Evolutionary conservation across 2,888 invertebrate genomes (phyloP), one percentile per base, ranked within the genome.

Genomic region (Nephrotoma flavescens): DNA sequence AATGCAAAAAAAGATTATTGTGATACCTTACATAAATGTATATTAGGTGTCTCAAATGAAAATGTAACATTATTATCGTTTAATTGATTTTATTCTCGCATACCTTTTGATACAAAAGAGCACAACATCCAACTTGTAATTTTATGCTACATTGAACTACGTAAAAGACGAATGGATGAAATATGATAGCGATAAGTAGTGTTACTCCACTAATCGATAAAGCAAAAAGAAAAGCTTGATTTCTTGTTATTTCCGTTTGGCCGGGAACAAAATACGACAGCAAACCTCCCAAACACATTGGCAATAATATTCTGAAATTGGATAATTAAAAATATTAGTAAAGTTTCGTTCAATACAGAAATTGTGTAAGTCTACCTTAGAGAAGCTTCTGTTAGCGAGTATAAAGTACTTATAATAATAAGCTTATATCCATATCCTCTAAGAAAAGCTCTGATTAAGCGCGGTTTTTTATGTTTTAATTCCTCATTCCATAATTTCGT

Each of bases 111-210:
- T 86, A 86, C 19, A 86, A 31, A 6, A 86, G 83, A 57, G 86
- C 41, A 52, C 42, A 86, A 86, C 95, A 93, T 0, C 95, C 95
- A 0, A 96, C 92, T 0, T 96, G 92, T 88, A 95, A 92, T 90
- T 94, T 93, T 92, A 95, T 94, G 71, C 95, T 95, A 88, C 95
- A 92, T 90, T 95, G 94, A 88, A 95, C 92, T 41, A 95, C 93
- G 19, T 92, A 94, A 91, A 95, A 94, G 92, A 96, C 95, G 89
- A 95, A 96, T 0, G 95, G 95, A 90, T 96, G 96, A 88, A 95
- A 93, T 86, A 94, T 92, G 83, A 95, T 90, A 83, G 94, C 92
- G 87, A 93, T 93, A 47, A 93, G 87, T 6, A 93, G 90, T 47
- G 93, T 93, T 87, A 93, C 92, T 4, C 92, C 91, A 89, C 95